phyloP scores from a whole-genome alignment of 2,797 vertebrate species.

The Lagorchestes hirsutus region DNA sequence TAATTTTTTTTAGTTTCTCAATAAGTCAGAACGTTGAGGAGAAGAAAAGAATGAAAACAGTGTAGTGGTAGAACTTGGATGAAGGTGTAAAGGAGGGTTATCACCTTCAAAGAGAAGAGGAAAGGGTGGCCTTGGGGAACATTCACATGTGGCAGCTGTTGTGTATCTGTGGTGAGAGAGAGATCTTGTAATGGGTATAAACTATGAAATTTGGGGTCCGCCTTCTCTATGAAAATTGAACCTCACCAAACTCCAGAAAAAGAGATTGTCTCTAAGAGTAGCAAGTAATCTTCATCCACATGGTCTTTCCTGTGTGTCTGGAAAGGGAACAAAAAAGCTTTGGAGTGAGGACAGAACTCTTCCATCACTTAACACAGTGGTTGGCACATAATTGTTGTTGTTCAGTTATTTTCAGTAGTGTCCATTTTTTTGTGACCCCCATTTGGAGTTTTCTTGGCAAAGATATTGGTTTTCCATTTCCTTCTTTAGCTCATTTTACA shows the following conservation, averaged over 20 bases:
- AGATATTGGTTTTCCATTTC: background rate
- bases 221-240: background rate
- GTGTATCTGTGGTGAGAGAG: background rate
- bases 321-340: background rate
- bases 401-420: background rate
- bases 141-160: background rate
- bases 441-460: background rate
- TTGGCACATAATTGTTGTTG: background rate
- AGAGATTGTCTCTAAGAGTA: background rate
- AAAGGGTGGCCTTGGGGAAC: background rate
- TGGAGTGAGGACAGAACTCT: background rate
- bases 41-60: background rate
- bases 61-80: background rate
- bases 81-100: background rate
- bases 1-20: background rate
- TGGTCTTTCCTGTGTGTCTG: background rate
- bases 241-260: background rate
- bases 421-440: background rate
- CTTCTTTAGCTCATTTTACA: background rate
- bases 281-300: background rate
- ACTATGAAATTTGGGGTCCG: background rate
- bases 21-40: background rate
- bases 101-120: background rate
- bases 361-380: background rate
- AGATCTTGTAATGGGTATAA: background rate